Percentiles rank a stretch among this genome's conserved stretches.
phyloP scores from a whole-genome alignment of 2,113 vertebrate genomes.

The Poicephalus meyeri region DNA sequence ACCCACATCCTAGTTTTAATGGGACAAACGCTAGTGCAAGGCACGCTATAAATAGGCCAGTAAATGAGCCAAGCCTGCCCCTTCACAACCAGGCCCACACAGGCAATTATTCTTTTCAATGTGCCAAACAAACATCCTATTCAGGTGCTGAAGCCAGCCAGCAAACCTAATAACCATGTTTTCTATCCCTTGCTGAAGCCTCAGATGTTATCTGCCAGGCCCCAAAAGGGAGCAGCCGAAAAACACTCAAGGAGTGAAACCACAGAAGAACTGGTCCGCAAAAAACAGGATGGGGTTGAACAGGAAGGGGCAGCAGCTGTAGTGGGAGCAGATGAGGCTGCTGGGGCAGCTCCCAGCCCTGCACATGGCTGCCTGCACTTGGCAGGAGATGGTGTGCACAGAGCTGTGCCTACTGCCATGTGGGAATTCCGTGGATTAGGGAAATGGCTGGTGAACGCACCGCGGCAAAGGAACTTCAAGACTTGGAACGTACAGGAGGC shows the following conservation, averaged over 20 bases:
- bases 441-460: neutral
- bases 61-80: constrained; percentile 53
- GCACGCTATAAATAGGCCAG: constrained; percentile 49
- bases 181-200: neutral
- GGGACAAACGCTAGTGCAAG: constrained; percentile 27
- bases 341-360: neutral
- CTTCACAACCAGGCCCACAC: constrained; percentile 7
- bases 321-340: neutral
- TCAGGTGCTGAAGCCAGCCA: constrained; percentile 1
- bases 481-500: neutral
- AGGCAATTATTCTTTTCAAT: constrained; percentile 53
- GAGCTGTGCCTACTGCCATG: neutral
- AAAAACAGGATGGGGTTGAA: neutral
- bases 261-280: neutral
- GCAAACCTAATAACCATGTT: constrained; percentile 30
- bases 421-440: neutral
- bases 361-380: neutral
- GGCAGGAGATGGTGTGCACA: accelerated
- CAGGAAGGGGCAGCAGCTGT: neutral
- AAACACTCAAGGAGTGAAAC: neutral
- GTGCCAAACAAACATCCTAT: constrained; percentile 16
- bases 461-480: neutral
- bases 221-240: neutral
- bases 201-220: neutral
- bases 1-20: constrained; percentile 23